phyloP scores from a whole-genome alignment of 1,140 invertebrate species.

The Eumaeus atala region DNA sequence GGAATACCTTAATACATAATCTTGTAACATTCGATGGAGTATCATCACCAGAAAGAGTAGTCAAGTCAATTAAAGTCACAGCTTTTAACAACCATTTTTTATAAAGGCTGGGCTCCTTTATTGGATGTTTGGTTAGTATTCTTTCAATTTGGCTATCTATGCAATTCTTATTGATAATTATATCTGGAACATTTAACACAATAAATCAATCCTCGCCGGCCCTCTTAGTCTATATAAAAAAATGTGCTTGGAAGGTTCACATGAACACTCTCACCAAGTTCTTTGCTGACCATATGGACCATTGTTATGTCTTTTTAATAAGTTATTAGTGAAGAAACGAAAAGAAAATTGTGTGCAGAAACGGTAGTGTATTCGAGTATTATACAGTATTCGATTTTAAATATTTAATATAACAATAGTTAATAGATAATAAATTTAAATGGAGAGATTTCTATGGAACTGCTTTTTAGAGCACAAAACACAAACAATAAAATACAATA shows the following conservation, averaged over 20 bases:
- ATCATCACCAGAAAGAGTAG: conserved; percentile 93
- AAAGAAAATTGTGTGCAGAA: too few species aligned
- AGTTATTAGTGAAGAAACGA: too few species aligned
- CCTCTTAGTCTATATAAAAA: too few species aligned
- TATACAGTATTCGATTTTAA: too few species aligned
- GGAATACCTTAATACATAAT: conserved; percentile 85
- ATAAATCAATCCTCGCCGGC: too few species aligned
- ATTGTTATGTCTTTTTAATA: too few species aligned
- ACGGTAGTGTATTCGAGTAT: too few species aligned
- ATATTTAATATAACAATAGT: too few species aligned
- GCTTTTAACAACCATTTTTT: conserved; percentile 87
- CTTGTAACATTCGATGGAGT: conserved; percentile 85
- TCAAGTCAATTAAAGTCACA: conserved; percentile 92
- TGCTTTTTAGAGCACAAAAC: too few species aligned
- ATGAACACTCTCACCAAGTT: not conserved
- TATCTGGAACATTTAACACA: conserved; percentile 71
- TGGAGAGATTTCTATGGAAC: too few species aligned
- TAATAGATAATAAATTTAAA: too few species aligned
- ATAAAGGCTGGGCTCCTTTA: conserved; percentile 73
- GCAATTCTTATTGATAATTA: conserved; percentile 76
- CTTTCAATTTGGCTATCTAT: conserved; percentile 73
- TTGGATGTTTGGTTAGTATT: conserved; percentile 46
- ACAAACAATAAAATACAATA: too few species aligned
- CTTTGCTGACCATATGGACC: not conserved
- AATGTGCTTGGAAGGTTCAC: not conserved